Base-by-base conservation (phyloP, 2,888 invertebrate genomes). In the Sympetrum striolatum region DNA sequence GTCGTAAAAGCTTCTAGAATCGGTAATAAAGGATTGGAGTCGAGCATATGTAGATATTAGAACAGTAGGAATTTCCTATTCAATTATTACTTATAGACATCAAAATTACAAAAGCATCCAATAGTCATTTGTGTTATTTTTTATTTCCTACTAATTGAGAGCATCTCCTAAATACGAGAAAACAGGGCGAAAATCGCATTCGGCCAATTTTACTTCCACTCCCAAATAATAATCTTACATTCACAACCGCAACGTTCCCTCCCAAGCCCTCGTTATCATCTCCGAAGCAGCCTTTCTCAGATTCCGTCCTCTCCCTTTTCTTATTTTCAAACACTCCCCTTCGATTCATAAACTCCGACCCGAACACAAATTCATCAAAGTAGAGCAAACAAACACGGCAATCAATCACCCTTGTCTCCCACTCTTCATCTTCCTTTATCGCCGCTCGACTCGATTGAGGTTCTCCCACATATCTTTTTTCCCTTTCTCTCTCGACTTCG, bases 331-430 rank as follows among this genome's bases (percentile, higher is more conserved):
- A 14, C 14, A 35, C 60, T 53, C 86, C 12, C 48, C 44, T n/a
- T 39, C 37, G 44, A 48, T 44, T 48, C n/a, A 35, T 58, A 60
- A 58, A 53, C 60, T 60, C 35, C 37, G 37, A 18, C 86, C 86
- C 31, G 86, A 22, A 60, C 58, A 37, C 86, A 37, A 48, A 86
- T 86, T 86, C 86, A 86, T 86, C 86, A 86, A 86, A 64, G 60
- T 60, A n/a, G 60, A 58, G 86, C 86, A 86, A 86, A 86, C 86
- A 86, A 86, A 86, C 60, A 37, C 37, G 64, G 60, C 60, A 64
- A 86, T 86, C 86, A 86, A 86, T 86, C 86, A 86, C 60, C 4
- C 39, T 58, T 64, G 60, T 64, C 86, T 58, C 48, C 44, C 81
- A 35, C 35, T 86, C n/a, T 48, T 86, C 86, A 14, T 60, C 37